Evolutionary conservation across 2,113 vertebrate species (phyloP).

Genomic region (Gallinago paraguaiae): DNA sequence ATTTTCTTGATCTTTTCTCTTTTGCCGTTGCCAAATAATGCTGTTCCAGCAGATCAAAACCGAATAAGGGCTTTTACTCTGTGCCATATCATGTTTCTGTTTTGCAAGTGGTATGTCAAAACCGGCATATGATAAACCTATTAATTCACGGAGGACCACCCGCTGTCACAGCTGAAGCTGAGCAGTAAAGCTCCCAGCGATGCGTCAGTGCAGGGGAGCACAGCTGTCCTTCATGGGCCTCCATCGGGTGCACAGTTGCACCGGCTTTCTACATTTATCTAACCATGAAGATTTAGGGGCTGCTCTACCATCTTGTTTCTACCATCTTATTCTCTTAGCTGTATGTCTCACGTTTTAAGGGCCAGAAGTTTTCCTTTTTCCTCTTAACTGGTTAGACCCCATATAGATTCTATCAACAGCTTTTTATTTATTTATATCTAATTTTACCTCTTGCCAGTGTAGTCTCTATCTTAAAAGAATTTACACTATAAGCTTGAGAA

Average conservation of each 20-base stretch:
- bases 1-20: neutral
- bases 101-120: neutral
- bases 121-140: neutral
- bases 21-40: neutral
- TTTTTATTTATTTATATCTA: neutral
- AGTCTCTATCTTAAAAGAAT: neutral
- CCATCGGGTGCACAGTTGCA: neutral
- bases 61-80: neutral
- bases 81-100: neutral
- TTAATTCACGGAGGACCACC: fast-evolving
- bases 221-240: neutral
- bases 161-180: neutral
- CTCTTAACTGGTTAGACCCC: neutral
- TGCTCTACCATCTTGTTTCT: neutral
- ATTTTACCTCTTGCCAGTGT: neutral
- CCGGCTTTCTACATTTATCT: fast-evolving
- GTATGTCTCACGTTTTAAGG: neutral
- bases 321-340: neutral
- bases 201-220: neutral
- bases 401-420: neutral
- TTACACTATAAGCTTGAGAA: neutral
- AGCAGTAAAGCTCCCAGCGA: fast-evolving
- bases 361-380: neutral
- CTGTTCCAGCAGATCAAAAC: neutral
- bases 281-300: neutral